Percentiles rank a stretch among this genome's conserved stretches.
phyloP scores from a whole-genome alignment of 2,888 invertebrate species.

The Sinohyriopsis cumingii region DNA sequence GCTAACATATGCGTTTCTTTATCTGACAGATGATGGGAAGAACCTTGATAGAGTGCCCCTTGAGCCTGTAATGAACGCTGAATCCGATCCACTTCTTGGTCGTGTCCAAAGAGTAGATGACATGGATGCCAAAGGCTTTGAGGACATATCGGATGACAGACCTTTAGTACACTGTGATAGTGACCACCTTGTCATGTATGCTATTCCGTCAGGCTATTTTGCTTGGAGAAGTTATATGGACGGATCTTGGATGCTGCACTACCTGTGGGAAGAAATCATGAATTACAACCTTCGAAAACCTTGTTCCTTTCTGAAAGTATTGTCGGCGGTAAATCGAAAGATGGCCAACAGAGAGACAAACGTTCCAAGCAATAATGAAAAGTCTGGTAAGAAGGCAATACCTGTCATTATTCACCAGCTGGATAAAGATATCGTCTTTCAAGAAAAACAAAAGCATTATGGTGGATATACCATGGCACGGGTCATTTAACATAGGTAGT shows the following conservation, averaged over 20 bases:
- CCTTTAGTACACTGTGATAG: slow-evolving; percentile 29
- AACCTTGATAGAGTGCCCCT: too few species aligned
- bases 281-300: slow-evolving; percentile 18
- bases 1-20: too few species aligned
- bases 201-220: slow-evolving; percentile 31
- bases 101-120: too few species aligned
- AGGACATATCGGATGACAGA: slow-evolving; percentile 3
- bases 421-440: slow-evolving; percentile 27
- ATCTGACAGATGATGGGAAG: too few species aligned
- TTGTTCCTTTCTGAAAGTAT: slow-evolving; percentile 18
- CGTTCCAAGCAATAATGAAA: slow-evolving; percentile 11
- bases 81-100: too few species aligned
- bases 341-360: slow-evolving; percentile 26
- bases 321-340: slow-evolving; percentile 19
- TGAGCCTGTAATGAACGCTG: too few species aligned
- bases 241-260: slow-evolving; percentile 36
- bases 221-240: slow-evolving; percentile 31
- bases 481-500: too few species aligned
- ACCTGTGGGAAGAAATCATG: slow-evolving; percentile 28
- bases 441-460: slow-evolving; percentile 3
- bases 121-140: too few species aligned
- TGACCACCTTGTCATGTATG: slow-evolving; percentile 33
- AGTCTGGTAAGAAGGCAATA: slow-evolving; percentile 25
- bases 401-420: slow-evolving; percentile 34
- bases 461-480: too few species aligned